Evolutionary conservation across 2,113 vertebrate species (phyloP).

Genomic region (Suncus etruscus): DNA sequence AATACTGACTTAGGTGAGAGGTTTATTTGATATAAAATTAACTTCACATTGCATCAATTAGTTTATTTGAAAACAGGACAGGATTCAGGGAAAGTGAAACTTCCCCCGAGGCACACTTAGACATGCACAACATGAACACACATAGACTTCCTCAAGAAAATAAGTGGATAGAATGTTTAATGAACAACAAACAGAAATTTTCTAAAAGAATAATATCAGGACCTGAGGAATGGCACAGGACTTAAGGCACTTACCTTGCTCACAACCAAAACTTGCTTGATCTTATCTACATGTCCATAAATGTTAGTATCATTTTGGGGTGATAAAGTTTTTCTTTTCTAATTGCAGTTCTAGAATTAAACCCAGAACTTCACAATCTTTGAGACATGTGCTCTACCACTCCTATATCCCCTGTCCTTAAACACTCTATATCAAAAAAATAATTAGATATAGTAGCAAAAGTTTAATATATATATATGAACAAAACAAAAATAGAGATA

Average conservation of each 20-base stretch:
- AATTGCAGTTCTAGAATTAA: too few relatives aligned
- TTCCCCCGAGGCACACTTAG: neutral
- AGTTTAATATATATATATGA: slow-evolving; percentile 4
- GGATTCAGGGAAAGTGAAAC: slow-evolving; percentile 54
- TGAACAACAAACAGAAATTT: too few relatives aligned
- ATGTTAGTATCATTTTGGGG: neutral
- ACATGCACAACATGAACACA: slow-evolving; percentile 3
- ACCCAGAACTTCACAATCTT: too few relatives aligned
- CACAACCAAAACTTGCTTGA: neutral
- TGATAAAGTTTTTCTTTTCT: neutral
- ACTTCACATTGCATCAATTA: too few relatives aligned
- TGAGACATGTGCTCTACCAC: too few relatives aligned
- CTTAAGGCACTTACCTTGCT: neutral
- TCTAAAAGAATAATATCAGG: too few relatives aligned
- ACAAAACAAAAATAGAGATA: slow-evolving; percentile 48
- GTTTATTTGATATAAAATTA: too few relatives aligned
- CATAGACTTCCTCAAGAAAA: neutral
- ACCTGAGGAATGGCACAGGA: too few relatives aligned
- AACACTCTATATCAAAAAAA: slow-evolving; percentile 20
- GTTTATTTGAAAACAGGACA: too few relatives aligned
- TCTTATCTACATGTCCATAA: neutral
- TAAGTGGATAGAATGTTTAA: too few relatives aligned
- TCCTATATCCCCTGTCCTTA: too few relatives aligned
- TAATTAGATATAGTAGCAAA: neutral
- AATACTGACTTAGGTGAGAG: too few relatives aligned